These are phyloP conservation scores for Corythoichthys haematopterus DNA, from an alignment of 2,113 vertebrate species.

Conservation along the genomic window DNA sequence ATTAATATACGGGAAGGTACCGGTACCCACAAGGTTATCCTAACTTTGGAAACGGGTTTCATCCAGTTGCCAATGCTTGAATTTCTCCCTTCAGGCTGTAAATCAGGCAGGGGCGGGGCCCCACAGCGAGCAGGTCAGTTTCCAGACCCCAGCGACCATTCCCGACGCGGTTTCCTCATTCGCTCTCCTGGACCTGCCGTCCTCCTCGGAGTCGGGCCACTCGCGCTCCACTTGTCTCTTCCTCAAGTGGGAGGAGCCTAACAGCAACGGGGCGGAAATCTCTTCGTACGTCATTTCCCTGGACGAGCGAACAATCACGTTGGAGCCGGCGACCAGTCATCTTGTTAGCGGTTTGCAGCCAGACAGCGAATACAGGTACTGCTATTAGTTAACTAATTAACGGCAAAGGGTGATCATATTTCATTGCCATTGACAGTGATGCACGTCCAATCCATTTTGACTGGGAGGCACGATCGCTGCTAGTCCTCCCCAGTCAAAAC, in stretches of 20 bases:
- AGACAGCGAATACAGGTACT: constrained; percentile 90
- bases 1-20: no score
- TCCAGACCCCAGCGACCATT: constrained; percentile 80
- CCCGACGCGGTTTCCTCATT: constrained; percentile 79
- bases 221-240: constrained; percentile 85
- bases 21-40: no score
- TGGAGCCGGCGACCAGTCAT: constrained; percentile 76
- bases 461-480: no score
- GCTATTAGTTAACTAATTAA: no score
- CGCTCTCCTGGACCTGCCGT: constrained; percentile 77
- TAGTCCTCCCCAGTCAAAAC: no score
- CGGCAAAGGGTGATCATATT: no score
- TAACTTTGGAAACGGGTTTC: no score
- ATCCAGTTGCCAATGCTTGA: no score
- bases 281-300: constrained; percentile 82
- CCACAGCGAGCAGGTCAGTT: constrained; percentile 82
- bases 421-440: no score
- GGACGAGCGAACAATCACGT: constrained; percentile 75
- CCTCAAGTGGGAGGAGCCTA: constrained; percentile 91
- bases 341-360: constrained; percentile 82
- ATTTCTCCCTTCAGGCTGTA: constrained; percentile 71
- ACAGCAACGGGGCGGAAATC: constrained; percentile 89
- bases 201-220: constrained; percentile 58
- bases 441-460: no score
- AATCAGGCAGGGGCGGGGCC: constrained; percentile 90